Evolutionary conservation across 2,888 invertebrate species (phyloP).

Genomic region (Sinohyriopsis cumingii): DNA sequence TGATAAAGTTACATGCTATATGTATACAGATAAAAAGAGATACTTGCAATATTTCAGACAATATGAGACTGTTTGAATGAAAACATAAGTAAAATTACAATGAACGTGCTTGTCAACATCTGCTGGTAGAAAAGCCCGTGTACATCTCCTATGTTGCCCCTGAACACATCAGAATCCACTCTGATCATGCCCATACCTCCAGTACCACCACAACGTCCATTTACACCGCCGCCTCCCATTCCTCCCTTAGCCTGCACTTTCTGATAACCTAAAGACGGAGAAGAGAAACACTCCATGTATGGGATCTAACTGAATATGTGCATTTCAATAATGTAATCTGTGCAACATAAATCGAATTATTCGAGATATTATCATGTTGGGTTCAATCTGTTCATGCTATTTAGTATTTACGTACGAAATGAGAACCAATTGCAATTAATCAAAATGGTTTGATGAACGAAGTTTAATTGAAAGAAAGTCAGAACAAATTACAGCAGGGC

Average conservation of each 20-base stretch:
- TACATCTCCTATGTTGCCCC: constrained; percentile 23
- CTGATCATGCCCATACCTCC: constrained; percentile 50
- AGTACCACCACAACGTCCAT: constrained; percentile 40
- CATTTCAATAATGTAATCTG: too few relatives aligned
- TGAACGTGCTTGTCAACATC: constrained; percentile 21
- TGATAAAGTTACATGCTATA: too few relatives aligned
- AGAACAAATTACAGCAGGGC: too few relatives aligned
- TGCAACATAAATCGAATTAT: too few relatives aligned
- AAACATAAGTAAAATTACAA: background rate
- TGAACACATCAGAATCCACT: constrained; percentile 43
- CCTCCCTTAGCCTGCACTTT: constrained; percentile 46
- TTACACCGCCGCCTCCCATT: constrained; percentile 41
- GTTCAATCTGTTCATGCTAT: too few relatives aligned
- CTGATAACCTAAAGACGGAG: constrained; percentile 25
- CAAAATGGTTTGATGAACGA: too few relatives aligned
- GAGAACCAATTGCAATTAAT: too few relatives aligned
- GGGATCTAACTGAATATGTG: too few relatives aligned
- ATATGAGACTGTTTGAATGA: background rate
- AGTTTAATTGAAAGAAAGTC: too few relatives aligned
- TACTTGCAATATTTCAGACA: background rate
- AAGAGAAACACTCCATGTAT: background rate
- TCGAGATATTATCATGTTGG: too few relatives aligned
- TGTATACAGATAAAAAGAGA: too few relatives aligned
- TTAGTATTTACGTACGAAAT: too few relatives aligned
- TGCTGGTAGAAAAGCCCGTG: constrained; percentile 22